Conservation (phyloP, 2,113 vertebrate genomes). For the Phoenicopterus ruber region DNA sequence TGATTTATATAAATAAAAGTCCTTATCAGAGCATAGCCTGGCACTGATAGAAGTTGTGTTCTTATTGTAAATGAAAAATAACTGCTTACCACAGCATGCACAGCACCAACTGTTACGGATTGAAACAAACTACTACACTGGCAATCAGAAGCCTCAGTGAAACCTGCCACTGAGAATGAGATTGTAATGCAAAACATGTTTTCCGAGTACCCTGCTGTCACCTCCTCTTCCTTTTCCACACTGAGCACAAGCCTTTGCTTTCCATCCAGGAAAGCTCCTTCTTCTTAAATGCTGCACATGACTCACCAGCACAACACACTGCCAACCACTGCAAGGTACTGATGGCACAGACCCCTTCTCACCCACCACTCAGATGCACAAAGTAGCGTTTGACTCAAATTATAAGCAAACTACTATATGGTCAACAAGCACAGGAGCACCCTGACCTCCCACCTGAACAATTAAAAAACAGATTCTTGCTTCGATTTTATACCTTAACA, state of each 20-base stretch:
- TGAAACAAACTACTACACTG: background rate
- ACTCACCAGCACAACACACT: background rate
- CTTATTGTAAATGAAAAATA: background rate
- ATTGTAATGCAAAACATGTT: background rate
- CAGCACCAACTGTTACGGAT: rapidly evolving
- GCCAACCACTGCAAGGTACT: background rate
- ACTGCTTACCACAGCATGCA: background rate
- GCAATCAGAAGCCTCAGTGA: background rate
- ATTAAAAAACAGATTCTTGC: background rate
- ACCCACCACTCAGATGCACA: background rate
- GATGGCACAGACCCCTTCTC: background rate
- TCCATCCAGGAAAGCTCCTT: background rate
- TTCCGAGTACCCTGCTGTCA: background rate
- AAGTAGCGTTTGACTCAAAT: background rate
- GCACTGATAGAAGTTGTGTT: background rate
- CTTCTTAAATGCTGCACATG: background rate
- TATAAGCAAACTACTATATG: background rate
- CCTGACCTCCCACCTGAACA: background rate
- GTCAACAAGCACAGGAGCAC: background rate
- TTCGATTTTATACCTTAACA: background rate
- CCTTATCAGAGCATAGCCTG: background rate
- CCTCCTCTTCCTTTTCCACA: background rate
- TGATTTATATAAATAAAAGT: background rate
- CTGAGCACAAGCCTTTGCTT: background rate
- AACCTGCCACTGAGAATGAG: background rate